phyloP scores from a whole-genome alignment of 1,140 invertebrate genomes.

The Drosophila kohkoa region DNA sequence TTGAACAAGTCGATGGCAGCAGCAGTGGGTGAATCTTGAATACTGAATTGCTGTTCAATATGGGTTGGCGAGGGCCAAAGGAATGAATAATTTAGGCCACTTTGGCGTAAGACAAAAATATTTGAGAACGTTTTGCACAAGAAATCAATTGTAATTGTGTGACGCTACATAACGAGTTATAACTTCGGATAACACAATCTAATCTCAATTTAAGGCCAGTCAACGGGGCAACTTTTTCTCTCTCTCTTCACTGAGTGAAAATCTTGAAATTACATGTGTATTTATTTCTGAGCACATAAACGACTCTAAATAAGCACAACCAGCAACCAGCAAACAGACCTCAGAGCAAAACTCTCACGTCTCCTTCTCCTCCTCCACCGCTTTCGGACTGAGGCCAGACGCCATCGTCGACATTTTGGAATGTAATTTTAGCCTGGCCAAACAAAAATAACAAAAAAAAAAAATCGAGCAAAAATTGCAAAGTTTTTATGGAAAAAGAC shows the following conservation, averaged over 20 bases:
- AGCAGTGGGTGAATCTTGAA: not conserved
- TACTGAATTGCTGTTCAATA: not conserved
- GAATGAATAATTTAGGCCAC: slow-evolving; percentile 42
- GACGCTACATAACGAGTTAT: slow-evolving; percentile 1
- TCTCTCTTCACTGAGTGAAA: slow-evolving; percentile 48
- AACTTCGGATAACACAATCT: slow-evolving; percentile 3
- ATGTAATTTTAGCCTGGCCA: slow-evolving; percentile 75
- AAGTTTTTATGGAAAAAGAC: slow-evolving; percentile 66
- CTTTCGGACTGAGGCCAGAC: not conserved
- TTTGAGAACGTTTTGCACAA: slow-evolving; percentile 2
- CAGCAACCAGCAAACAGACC: slow-evolving; percentile 11
- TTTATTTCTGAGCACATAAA: slow-evolving; percentile 58
- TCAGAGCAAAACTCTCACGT: slow-evolving; percentile 13
- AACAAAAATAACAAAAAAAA: slow-evolving; percentile 39
- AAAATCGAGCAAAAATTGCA: slow-evolving; percentile 53
- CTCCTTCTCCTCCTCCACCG: not conserved
- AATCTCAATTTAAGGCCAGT: not conserved
- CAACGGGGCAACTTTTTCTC: not conserved
- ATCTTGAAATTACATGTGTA: slow-evolving; percentile 78
- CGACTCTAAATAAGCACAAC: slow-evolving; percentile 20
- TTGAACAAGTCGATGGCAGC: too few relatives aligned
- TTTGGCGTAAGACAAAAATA: slow-evolving; percentile 1
- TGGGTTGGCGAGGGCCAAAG: not conserved
- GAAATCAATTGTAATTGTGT: slow-evolving; percentile 14
- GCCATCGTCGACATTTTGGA: slow-evolving; percentile 66